Evolutionary conservation across 1,140 invertebrate species (phyloP), one percentile per base, ranked within the genome.

Genomic region (Drosophila parvula): DNA sequence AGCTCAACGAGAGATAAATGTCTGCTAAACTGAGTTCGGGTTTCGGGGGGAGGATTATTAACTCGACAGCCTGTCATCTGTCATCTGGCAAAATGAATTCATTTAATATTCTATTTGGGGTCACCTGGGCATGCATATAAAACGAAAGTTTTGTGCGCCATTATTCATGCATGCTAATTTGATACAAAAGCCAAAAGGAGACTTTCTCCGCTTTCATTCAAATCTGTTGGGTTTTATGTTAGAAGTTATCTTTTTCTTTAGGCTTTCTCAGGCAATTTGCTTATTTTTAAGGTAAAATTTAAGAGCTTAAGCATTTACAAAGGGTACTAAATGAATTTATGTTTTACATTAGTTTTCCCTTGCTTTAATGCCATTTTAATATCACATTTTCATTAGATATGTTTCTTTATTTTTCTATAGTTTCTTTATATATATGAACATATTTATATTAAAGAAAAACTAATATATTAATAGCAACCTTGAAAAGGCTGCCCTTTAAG

Each of bases 61-160:
- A 68, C 60, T 43, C 11, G n/a, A 51, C n/a, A 44, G 14, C 55
- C 55, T 45, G 55, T 65, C 57, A 43, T 34, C 44, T 70, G 51
- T 70, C 53, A 59, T 34, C 28, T 18, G 44, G 34, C 36, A 70
- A 50, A 71, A 41, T 43, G 65, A 45, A 67, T 55, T 67, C 67
- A 59, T 71, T 71, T 59, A 71, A 28, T 59, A 71, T 71, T 71
- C 69, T 56, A 71, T 71, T 71, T 71, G 68, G n/a, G 68, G 44
- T 71, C 65, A 71, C 36, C 43, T 71, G 51, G 40, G 32, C 43
- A 36, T 60, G 68, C 51, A 70, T 70, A 44, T 38, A 30, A 14
- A 47, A 32, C 30, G 43, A 16, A 44, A 63, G 34, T 63, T 47
- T 63, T 41, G 43, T 50, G 14, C 4, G 50, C 5, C 36, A 71